Percentiles rank a stretch among this genome's conserved stretches.
phyloP scores from a whole-genome alignment of 2,797 vertebrate genomes.

The Poeciliopsis presidionis region DNA sequence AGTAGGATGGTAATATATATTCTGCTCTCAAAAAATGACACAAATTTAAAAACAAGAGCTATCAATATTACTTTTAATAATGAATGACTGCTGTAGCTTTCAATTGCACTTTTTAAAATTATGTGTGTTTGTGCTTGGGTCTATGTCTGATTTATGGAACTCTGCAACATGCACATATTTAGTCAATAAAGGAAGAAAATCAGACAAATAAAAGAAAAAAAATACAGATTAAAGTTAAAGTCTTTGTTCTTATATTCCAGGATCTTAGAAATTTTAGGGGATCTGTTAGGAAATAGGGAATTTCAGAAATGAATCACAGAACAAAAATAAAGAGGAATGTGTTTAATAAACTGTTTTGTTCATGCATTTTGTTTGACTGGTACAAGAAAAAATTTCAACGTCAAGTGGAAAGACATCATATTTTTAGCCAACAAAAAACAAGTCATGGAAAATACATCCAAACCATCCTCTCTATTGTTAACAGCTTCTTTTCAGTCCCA shows the following conservation, averaged over 20 bases:
- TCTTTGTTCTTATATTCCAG: not conserved
- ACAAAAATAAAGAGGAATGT: slow-evolving; percentile 37
- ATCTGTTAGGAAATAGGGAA: slow-evolving; percentile 40
- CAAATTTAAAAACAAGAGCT: not conserved
- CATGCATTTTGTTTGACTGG: slow-evolving; percentile 28
- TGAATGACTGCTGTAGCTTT: not conserved
- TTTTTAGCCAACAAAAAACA: slow-evolving; percentile 30
- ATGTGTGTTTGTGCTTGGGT: not conserved
- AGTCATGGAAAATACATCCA: slow-evolving; percentile 31
- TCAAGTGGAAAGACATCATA: slow-evolving; percentile 26
- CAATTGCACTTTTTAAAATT: too few species aligned
- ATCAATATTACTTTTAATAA: not conserved
- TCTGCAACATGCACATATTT: not conserved
- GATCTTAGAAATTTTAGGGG: slow-evolving; percentile 7
- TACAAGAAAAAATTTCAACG: slow-evolving; percentile 32
- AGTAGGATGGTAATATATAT: not conserved
- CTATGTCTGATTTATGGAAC: not conserved
- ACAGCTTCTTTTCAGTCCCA: slow-evolving; percentile 34
- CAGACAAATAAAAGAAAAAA: not conserved
- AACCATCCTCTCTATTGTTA: slow-evolving; percentile 15
- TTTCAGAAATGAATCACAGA: slow-evolving; percentile 50
- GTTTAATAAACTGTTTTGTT: slow-evolving; percentile 38
- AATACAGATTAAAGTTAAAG: not conserved
- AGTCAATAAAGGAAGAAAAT: not conserved
- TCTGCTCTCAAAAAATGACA: not conserved